phyloP scores from a whole-genome alignment of 2,113 vertebrate genomes.

The Felis chaus region DNA sequence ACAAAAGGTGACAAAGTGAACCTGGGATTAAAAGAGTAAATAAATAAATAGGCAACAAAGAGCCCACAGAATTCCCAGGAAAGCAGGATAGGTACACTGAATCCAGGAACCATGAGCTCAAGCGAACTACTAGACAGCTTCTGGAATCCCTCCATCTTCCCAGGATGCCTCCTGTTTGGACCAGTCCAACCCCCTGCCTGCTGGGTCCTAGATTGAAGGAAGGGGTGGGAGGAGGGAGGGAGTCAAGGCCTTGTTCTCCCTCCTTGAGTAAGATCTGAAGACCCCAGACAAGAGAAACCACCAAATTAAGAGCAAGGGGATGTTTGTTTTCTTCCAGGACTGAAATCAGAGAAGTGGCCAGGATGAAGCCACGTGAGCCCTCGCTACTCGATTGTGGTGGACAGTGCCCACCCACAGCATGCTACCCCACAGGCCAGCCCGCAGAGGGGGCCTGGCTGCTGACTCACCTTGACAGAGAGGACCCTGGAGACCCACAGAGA shows the following conservation, averaged over 20 bases:
- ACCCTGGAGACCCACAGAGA: not conserved
- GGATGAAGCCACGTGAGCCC: not conserved
- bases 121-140: not conserved
- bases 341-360: not conserved
- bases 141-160: not conserved
- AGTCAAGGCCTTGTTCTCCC: not conserved
- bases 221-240: too few species aligned
- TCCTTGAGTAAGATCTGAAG: not conserved
- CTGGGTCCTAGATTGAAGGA: not conserved
- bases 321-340: not conserved
- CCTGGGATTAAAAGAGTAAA: not conserved
- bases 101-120: not conserved
- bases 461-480: not conserved
- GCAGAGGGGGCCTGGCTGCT: rapidly evolving
- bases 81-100: not conserved
- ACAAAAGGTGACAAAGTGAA: not conserved
- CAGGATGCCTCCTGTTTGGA: not conserved
- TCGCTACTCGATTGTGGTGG: too few species aligned
- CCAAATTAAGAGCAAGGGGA: not conserved
- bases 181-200: not conserved
- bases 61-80: not conserved
- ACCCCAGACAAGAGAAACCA: not conserved
- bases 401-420: rapidly evolving
- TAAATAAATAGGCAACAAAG: not conserved
- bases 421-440: not conserved